Base-by-base conservation (phyloP, 2,888 invertebrate genomes). In the Chrysolina haemoptera region DNA sequence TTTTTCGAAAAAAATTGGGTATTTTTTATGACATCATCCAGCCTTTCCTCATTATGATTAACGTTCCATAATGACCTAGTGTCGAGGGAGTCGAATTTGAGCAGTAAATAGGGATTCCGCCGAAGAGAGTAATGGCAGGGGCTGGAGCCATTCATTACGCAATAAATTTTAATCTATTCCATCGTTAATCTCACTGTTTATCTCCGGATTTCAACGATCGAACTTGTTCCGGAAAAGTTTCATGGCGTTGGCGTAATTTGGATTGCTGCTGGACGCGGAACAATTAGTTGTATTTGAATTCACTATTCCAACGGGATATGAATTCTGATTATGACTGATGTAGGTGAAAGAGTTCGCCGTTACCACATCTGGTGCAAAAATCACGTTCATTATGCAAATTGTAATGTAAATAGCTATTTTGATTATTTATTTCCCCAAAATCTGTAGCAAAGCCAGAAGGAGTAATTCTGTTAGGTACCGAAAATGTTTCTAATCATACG, bases 81-180 rank as follows among this genome's bases (percentile, higher is more conserved):
- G 59, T 59, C 59, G n/a, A 27, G 59, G 59, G 59, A 59, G 59
- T 59, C 59, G 16, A 59, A 59, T 59, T 59, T n/a, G 27, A 27
- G 14, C 35, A 22, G 43, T 65, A 46, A 65, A 66, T 50, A 50
- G 27, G 35, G 35, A 50, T 40, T 18, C 50, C 18, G 50, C 35
- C n/a, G 16, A 35, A 35, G 66, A 66, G 66, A 50, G 35, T 48
- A 50, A 66, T 66, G 50, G 66, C 18, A 18, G 66, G 22, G 16
- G 50, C 48, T 16, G 22, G 6, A 27, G 27, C 66, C 50, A 50
- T 66, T 66, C 66, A 66, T 66, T 50, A 50, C 22, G 35, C 66
- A n/a, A 66, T 66, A 66, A 66, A 66, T 66, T 66, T 35, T 16
- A 50, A 66, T 66, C 66, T 50, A 27, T 66, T 18, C 48, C 43